Evolutionary conservation across 1,140 invertebrate species (phyloP).

Genomic region (Leptoteleia sp.): DNA sequence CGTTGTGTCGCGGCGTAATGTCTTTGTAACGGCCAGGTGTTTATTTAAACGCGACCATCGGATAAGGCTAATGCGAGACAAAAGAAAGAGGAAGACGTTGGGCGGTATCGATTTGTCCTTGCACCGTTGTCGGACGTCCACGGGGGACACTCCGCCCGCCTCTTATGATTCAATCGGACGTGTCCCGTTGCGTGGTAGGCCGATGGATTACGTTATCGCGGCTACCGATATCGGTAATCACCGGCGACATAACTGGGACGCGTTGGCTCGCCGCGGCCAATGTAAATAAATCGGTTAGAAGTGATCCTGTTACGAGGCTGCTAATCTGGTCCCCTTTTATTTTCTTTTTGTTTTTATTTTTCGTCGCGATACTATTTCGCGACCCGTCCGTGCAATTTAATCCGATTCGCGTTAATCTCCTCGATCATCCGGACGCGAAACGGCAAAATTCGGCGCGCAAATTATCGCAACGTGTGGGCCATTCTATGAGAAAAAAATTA

Average conservation of each 20-base stretch:
- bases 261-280: slow-evolving; percentile 10
- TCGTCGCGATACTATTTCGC: slow-evolving; percentile 3
- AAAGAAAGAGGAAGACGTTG: slow-evolving; percentile 15
- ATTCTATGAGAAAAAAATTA: too few species aligned
- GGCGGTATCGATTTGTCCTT: not conserved
- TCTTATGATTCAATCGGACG: too few species aligned
- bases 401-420: not conserved
- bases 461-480: too few species aligned
- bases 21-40: slow-evolving; percentile 41
- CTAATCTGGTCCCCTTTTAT: slow-evolving; percentile 1
- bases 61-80: slow-evolving; percentile 28
- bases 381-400: slow-evolving; percentile 3
- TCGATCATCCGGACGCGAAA: too few species aligned
- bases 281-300: slow-evolving; percentile 36
- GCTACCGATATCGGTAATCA: slow-evolving; percentile 12
- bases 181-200: too few species aligned
- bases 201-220: slow-evolving; percentile 10
- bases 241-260: slow-evolving; percentile 28
- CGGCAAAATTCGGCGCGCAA: too few species aligned
- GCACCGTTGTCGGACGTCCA: too few species aligned
- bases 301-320: slow-evolving; percentile 2
- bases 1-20: slow-evolving; percentile 10
- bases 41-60: slow-evolving; percentile 43
- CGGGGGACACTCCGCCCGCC: too few species aligned
- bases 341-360: too few species aligned